phyloP scores from a whole-genome alignment of 2,797 vertebrate species.

The Notamacropus eugenii region DNA sequence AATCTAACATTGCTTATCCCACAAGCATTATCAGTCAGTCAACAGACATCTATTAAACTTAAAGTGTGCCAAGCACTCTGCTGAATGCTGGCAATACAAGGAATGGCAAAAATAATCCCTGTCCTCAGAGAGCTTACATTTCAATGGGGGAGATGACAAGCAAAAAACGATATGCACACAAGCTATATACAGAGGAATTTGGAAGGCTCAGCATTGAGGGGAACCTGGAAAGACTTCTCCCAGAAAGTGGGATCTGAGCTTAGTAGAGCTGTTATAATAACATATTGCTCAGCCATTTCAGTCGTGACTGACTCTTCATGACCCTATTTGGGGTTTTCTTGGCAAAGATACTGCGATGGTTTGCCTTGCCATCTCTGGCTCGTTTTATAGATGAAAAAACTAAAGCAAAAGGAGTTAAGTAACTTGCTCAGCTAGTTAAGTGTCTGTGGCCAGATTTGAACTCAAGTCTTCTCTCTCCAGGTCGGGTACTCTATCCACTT shows the following conservation, averaged over 20 bases:
- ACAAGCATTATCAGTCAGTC: not conserved
- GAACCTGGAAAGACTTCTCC: not conserved
- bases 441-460: not conserved
- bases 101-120: not conserved
- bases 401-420: not conserved
- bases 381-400: not conserved
- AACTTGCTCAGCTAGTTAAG: not conserved
- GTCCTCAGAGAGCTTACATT: not conserved
- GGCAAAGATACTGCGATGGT: not conserved
- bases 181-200: not conserved
- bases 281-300: not conserved
- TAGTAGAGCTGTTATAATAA: not conserved
- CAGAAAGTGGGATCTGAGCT: not conserved
- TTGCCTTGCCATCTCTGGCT: not conserved
- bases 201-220: not conserved
- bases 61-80: not conserved
- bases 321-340: not conserved
- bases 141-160: not conserved
- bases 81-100: not conserved
- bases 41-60: not conserved
- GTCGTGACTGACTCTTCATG: not conserved
- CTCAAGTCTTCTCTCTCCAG: not conserved
- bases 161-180: not conserved
- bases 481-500: too few relatives aligned
- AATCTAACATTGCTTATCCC: not conserved